These are phyloP conservation scores for Tragelaphus eurycerus DNA, from an alignment of 2,797 vertebrate genomes.

Conservation along the genomic window DNA sequence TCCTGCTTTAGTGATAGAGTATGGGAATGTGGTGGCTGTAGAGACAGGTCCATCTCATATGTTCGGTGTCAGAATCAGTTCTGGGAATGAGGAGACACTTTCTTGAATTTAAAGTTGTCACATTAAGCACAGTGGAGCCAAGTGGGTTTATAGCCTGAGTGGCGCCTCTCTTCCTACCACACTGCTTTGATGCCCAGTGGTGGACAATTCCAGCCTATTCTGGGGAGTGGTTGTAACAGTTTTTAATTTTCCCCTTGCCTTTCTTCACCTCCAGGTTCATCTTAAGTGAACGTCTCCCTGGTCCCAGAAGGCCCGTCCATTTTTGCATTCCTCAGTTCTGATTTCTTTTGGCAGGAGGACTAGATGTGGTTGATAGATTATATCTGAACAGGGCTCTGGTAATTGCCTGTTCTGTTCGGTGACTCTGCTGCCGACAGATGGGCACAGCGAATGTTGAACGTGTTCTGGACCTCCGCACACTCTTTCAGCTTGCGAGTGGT, in stretches of 20 bases:
- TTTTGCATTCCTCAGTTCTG: slow-evolving; percentile 66
- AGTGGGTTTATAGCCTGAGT: not conserved
- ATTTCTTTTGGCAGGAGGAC: slow-evolving; percentile 78
- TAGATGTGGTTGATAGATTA: slow-evolving; percentile 79
- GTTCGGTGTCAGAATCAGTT: not conserved
- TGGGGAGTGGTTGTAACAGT: not conserved
- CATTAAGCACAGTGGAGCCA: not conserved
- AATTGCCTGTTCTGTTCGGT: slow-evolving; percentile 81
- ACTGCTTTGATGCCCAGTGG: not conserved
- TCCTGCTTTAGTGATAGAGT: not conserved
- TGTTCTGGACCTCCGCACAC: slow-evolving; percentile 75
- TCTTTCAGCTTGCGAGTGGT: slow-evolving; percentile 58
- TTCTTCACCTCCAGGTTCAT: slow-evolving; percentile 32
- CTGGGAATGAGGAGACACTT: not conserved
- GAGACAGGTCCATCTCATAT: not conserved
- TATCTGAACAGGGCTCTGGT: slow-evolving; percentile 82
- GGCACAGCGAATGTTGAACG: slow-evolving; percentile 80
- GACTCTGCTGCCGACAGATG: slow-evolving; percentile 83
- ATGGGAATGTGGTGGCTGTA: not conserved
- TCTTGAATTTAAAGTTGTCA: not conserved
- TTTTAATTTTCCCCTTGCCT: not conserved
- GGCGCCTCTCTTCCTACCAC: not conserved
- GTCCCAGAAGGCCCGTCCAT: slow-evolving; percentile 67
- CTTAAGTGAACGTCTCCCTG: slow-evolving; percentile 53
- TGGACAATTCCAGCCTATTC: not conserved